Percentiles rank a stretch among this genome's conserved stretches.
phyloP scores from a whole-genome alignment of 2,797 vertebrate genomes.

The Amblyopsis hoosieri region DNA sequence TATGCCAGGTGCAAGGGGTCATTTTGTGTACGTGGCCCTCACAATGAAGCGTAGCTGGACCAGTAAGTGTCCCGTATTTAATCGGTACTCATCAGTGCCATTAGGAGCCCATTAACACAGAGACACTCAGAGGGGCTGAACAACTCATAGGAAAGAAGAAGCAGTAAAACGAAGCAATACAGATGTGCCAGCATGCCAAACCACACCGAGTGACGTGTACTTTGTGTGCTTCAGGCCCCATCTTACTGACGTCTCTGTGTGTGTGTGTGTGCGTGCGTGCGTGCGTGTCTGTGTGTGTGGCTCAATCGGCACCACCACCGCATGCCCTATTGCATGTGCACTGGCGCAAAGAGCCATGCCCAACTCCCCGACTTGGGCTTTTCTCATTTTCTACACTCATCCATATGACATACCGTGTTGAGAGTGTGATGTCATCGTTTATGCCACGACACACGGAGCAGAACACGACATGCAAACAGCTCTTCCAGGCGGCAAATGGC shows the following conservation, averaged over 20 bases:
- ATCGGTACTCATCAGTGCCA: slow-evolving; percentile 36
- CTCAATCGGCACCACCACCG: slow-evolving; percentile 17
- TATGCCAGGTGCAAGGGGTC: slow-evolving; percentile 23
- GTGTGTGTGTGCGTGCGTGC: too few relatives aligned
- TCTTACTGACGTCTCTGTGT: slow-evolving; percentile 23
- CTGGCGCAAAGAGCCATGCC: slow-evolving; percentile 26
- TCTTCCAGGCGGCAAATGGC: slow-evolving; percentile 37
- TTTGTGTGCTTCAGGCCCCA: slow-evolving; percentile 30
- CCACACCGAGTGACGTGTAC: slow-evolving; percentile 48
- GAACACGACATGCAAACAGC: slow-evolving; percentile 36
- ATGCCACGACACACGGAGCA: slow-evolving; percentile 37
- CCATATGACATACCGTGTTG: slow-evolving; percentile 29
- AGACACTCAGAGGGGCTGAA: slow-evolving; percentile 31
- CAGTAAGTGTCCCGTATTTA: slow-evolving; percentile 12
- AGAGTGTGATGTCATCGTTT: slow-evolving; percentile 64
- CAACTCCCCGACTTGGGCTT: slow-evolving; percentile 36
- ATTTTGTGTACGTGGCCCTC: slow-evolving; percentile 15
- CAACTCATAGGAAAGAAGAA: slow-evolving; percentile 29
- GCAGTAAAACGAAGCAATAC: slow-evolving; percentile 57
- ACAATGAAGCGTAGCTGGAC: slow-evolving; percentile 21
- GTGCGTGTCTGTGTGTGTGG: too few relatives aligned
- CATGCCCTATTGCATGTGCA: slow-evolving; percentile 37
- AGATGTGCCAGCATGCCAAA: slow-evolving; percentile 35
- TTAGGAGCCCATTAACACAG: slow-evolving; percentile 35
- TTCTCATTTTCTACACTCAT: slow-evolving; percentile 32